Evolutionary conservation across 2,113 vertebrate genomes (phyloP).

Genomic region (Xiphias gladius): DNA sequence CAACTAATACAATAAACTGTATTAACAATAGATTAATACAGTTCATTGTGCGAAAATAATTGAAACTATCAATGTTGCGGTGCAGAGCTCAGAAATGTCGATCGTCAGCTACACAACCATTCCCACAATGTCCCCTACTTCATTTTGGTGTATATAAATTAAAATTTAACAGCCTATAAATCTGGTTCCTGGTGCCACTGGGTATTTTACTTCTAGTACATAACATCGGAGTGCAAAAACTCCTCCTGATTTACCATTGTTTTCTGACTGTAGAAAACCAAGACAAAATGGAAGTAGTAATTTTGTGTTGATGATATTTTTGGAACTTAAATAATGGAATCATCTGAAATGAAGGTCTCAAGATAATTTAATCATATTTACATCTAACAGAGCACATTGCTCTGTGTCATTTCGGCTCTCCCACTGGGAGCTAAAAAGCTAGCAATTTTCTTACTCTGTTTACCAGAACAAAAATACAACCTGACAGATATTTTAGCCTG

Average conservation of each 20-base stretch:
- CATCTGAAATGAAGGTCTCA: conserved; percentile 39
- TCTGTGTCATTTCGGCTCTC: conserved; percentile 52
- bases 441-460: conserved; percentile 57
- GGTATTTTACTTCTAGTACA: neutral
- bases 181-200: neutral
- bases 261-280: conserved; percentile 10
- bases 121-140: neutral
- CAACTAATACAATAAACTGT: too few relatives aligned
- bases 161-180: neutral
- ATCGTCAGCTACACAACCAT: too few relatives aligned
- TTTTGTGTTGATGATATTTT: conserved; percentile 46
- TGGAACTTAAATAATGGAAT: conserved; percentile 44
- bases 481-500: conserved; percentile 64
- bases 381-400: conserved; percentile 32
- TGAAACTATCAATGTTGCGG: too few relatives aligned
- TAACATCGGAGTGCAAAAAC: neutral
- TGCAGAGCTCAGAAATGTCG: too few relatives aligned
- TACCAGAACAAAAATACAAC: conserved; percentile 60
- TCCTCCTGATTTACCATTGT: neutral
- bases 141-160: neutral
- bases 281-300: neutral
- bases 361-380: conserved; percentile 45
- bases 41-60: too few relatives aligned
- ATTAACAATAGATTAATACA: too few relatives aligned
- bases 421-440: conserved; percentile 37